A percentile compares a stretch with the other conserved stretches of the same genome.
phyloP scores from a whole-genome alignment of 2,113 vertebrate species.

The Alethe castanea region DNA sequence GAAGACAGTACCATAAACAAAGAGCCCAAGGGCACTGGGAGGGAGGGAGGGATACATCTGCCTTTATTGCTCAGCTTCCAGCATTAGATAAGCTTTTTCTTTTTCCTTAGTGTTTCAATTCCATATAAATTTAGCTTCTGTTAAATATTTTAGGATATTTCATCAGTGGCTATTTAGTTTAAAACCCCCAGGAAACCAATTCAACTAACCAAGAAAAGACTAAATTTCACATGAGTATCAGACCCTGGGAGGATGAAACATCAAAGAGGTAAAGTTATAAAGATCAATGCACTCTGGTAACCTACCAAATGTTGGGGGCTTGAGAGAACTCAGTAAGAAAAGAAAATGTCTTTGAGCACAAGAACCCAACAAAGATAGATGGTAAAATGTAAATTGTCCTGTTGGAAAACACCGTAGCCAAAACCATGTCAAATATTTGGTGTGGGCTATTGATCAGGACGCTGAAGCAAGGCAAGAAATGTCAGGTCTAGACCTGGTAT shows the following conservation, averaged over 20 bases:
- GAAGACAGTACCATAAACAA: not conserved
- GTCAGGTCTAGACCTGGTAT: not conserved
- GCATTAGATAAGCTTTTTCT: not conserved
- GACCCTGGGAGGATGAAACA: not conserved
- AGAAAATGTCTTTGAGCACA: not conserved
- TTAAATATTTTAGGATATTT: constrained; percentile 1
- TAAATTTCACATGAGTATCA: not conserved
- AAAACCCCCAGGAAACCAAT: not conserved
- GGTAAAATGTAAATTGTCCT: not conserved
- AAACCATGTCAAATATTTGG: not conserved
- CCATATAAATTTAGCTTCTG: not conserved
- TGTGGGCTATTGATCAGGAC: not conserved
- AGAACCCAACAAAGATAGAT: not conserved
- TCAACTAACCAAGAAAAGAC: constrained; percentile 4
- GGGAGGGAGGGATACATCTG: not conserved
- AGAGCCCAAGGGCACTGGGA: not conserved
- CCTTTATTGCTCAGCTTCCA: not conserved
- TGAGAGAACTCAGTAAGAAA: not conserved
- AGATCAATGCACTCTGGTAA: not conserved
- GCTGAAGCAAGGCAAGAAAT: not conserved
- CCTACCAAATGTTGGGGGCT: not conserved
- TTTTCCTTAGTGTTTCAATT: not conserved
- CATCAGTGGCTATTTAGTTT: not conserved
- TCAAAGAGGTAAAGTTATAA: not conserved
- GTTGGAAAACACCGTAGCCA: not conserved